A percentile compares a stretch with the other conserved stretches of the same genome.
Evolutionary conservation across 2,888 invertebrate species (phyloP).

Genomic region (Tuberolachnus salignus): DNA sequence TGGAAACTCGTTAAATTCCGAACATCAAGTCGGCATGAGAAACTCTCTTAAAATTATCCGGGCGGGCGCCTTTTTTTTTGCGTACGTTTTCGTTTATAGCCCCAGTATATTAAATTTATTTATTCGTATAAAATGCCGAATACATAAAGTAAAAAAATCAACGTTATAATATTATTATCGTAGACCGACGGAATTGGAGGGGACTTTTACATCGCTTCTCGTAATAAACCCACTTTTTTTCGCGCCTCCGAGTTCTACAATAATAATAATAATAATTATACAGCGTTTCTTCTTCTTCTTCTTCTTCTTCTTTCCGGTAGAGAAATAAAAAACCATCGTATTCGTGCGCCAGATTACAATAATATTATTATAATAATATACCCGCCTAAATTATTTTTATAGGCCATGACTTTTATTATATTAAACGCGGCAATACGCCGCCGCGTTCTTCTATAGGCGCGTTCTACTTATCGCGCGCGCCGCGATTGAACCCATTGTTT

Average conservation of each 20-base stretch:
- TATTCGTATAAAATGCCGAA: too few relatives aligned
- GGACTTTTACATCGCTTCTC: slow-evolving; percentile 11
- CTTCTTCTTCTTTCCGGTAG: neutral
- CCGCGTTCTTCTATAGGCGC: slow-evolving; percentile 19
- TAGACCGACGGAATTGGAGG: too few relatives aligned
- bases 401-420: slow-evolving; percentile 44
- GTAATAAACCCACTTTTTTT: slow-evolving; percentile 6
- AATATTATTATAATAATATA: neutral
- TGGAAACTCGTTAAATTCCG: too few relatives aligned
- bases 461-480: slow-evolving; percentile 42
- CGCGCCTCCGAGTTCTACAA: neutral
- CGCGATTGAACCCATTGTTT: slow-evolving; percentile 35
- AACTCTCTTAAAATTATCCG: too few relatives aligned
- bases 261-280: too few relatives aligned
- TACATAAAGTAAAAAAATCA: too few relatives aligned
- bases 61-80: too few relatives aligned
- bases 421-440: neutral
- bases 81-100: too few relatives aligned
- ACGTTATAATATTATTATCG: too few relatives aligned
- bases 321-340: slow-evolving; percentile 3
- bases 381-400: slow-evolving; percentile 16
- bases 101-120: too few relatives aligned
- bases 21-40: too few relatives aligned
- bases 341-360: slow-evolving; percentile 24
- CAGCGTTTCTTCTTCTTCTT: neutral